phyloP scores from a whole-genome alignment of 2,113 vertebrate genomes.

The Myiagra hebetior region DNA sequence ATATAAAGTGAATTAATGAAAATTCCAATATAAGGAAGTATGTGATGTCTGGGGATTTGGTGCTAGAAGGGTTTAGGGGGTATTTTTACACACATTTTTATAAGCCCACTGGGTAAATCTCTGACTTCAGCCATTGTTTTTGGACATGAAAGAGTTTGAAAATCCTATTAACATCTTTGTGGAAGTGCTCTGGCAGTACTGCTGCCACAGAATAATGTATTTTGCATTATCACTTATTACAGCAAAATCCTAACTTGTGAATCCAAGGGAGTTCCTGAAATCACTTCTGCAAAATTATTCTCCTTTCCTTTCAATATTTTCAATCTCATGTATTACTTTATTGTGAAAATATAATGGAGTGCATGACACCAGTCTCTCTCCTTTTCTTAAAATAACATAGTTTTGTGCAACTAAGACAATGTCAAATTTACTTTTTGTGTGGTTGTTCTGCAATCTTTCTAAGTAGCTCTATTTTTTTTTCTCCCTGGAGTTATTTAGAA shows the following conservation, averaged over 20 bases:
- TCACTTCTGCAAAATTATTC: constrained; percentile 6
- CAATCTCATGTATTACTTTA: background rate
- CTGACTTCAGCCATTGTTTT: constrained; percentile 5
- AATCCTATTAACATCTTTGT: constrained; percentile 33
- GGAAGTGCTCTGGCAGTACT: background rate
- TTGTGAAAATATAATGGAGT: constrained; percentile 64
- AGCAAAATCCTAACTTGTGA: constrained; percentile 52
- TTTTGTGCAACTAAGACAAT: background rate
- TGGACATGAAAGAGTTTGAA: constrained; percentile 1
- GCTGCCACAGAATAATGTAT: background rate
- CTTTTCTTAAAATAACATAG: background rate
- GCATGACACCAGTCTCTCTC: background rate
- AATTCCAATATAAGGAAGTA: background rate
- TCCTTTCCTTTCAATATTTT: constrained; percentile 22
- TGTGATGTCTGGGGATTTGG: background rate
- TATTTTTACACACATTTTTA: background rate
- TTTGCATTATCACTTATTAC: constrained; percentile 58
- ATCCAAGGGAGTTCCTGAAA: constrained; percentile 48
- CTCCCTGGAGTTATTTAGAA: background rate
- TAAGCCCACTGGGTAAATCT: background rate
- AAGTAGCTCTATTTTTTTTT: background rate
- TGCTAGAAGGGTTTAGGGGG: background rate
- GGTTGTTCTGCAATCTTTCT: background rate
- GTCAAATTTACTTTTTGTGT: background rate
- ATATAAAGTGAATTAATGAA: constrained; percentile 17